These are phyloP conservation scores for Stenurella melanura DNA, from an alignment of 2,888 invertebrate species.

Conservation along the genomic window DNA sequence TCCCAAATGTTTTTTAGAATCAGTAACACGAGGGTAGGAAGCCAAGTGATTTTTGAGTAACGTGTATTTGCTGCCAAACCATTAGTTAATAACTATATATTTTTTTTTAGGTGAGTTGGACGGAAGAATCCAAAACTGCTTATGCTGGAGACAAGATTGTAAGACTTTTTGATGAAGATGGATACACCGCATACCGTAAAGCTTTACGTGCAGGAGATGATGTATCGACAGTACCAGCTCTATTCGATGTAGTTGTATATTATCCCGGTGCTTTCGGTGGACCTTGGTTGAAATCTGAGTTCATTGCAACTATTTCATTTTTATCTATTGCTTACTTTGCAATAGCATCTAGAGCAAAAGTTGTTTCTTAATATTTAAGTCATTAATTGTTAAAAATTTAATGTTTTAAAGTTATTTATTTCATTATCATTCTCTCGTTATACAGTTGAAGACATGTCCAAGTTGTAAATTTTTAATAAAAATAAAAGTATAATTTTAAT, in stretches of 20 bases:
- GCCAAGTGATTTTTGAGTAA: background rate
- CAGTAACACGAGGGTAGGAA: no score
- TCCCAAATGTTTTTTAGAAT: no score
- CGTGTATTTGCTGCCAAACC: no score
- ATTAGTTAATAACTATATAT: constrained; percentile 9
- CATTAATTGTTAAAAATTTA: constrained; percentile 4
- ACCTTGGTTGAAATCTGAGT: constrained; percentile 94
- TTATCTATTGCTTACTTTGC: constrained; percentile 90
- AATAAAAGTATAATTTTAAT: background rate
- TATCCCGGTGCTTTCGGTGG: constrained; percentile 91
- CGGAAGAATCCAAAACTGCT: constrained; percentile 89
- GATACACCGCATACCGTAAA: constrained; percentile 90
- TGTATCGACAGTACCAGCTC: constrained; percentile 79
- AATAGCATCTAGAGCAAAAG: constrained; percentile 87
- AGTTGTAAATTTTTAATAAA: constrained; percentile 22
- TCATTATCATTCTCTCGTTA: constrained; percentile 19
- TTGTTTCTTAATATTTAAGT: constrained; percentile 67
- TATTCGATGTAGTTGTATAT: constrained; percentile 83
- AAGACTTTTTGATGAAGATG: constrained; percentile 93
- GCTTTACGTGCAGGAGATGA: constrained; percentile 85
- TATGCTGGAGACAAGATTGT: constrained; percentile 88
- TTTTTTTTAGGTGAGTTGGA: constrained; percentile 90
- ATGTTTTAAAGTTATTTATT: constrained; percentile 33
- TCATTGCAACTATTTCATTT: constrained; percentile 87
- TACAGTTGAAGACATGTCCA: constrained; percentile 2